Evolutionary conservation across 2,797 vertebrate genomes (phyloP).

Genomic region (Pseudomugil tenellus): DNA sequence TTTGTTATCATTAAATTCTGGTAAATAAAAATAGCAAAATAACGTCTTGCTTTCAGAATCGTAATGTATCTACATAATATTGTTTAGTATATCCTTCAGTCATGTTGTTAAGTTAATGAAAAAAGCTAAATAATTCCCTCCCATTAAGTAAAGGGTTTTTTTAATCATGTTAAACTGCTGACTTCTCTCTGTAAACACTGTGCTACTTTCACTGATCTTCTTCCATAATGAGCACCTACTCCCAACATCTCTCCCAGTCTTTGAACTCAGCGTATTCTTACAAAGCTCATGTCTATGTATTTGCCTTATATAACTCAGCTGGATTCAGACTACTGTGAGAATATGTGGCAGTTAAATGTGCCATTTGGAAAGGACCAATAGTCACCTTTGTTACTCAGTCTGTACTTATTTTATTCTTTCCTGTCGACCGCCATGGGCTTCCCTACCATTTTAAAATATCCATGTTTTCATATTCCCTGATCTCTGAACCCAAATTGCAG

Average conservation of each 20-base stretch:
- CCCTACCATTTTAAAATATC: constrained; percentile 57
- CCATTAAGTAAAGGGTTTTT: constrained; percentile 4
- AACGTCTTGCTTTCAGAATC: too few species aligned
- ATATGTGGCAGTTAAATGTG: constrained; percentile 49
- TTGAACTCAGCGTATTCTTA: neutral
- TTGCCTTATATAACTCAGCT: constrained; percentile 11
- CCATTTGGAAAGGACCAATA: constrained; percentile 46
- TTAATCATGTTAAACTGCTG: constrained; percentile 33
- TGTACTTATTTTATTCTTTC: constrained; percentile 54
- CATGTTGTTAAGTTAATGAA: neutral
- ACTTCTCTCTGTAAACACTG: constrained; percentile 34
- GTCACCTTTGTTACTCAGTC: constrained; percentile 59
- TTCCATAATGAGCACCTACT: neutral
- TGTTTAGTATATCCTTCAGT: too few species aligned
- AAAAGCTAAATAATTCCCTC: constrained; percentile 6
- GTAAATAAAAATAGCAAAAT: too few species aligned
- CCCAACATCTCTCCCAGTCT: neutral
- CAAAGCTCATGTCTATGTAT: neutral
- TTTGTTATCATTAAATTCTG: too few species aligned
- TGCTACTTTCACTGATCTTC: constrained; percentile 12
- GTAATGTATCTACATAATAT: too few species aligned
- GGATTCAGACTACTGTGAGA: constrained; percentile 23
- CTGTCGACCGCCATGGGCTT: constrained; percentile 47
- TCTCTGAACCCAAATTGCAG: constrained; percentile 70
- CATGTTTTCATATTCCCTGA: constrained; percentile 64